phyloP scores from a whole-genome alignment of 2,113 vertebrate genomes.

The Sebastes fasciatus region DNA sequence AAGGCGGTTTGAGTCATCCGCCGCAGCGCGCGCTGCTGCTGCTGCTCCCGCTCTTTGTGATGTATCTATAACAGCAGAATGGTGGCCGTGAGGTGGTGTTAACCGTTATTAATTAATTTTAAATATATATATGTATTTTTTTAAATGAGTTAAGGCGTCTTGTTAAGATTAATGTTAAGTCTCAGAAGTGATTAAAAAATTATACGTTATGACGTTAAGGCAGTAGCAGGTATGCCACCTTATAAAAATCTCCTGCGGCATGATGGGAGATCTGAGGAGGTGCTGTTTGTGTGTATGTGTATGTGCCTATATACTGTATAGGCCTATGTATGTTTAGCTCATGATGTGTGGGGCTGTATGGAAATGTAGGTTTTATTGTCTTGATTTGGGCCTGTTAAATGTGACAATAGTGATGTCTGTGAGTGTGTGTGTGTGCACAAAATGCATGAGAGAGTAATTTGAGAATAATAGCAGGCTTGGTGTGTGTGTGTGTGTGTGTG shows the following conservation, averaged over 20 bases:
- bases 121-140: too few relatives aligned
- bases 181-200: neutral
- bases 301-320: slow-evolving; percentile 27
- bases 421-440: slow-evolving; percentile 18
- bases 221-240: slow-evolving; percentile 47
- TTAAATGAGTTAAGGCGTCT: neutral
- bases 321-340: slow-evolving; percentile 11
- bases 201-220: slow-evolving; percentile 11
- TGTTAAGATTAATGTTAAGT: neutral
- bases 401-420: slow-evolving; percentile 17
- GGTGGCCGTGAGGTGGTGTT: slow-evolving; percentile 25
- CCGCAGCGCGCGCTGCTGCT: slow-evolving; percentile 69
- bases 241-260: slow-evolving; percentile 72
- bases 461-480: slow-evolving; percentile 53
- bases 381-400: slow-evolving; percentile 35
- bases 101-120: neutral
- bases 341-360: slow-evolving; percentile 22
- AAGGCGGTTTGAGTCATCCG: slow-evolving; percentile 76
- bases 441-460: slow-evolving; percentile 65
- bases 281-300: slow-evolving; percentile 46
- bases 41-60: slow-evolving; percentile 70
- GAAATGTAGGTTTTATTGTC: neutral
- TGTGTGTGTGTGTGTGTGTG: slow-evolving; percentile 5
- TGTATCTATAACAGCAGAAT: slow-evolving; percentile 24
- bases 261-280: slow-evolving; percentile 58